Conservation (phyloP, 2,113 vertebrate species). For the Cinclus cinclus region DNA sequence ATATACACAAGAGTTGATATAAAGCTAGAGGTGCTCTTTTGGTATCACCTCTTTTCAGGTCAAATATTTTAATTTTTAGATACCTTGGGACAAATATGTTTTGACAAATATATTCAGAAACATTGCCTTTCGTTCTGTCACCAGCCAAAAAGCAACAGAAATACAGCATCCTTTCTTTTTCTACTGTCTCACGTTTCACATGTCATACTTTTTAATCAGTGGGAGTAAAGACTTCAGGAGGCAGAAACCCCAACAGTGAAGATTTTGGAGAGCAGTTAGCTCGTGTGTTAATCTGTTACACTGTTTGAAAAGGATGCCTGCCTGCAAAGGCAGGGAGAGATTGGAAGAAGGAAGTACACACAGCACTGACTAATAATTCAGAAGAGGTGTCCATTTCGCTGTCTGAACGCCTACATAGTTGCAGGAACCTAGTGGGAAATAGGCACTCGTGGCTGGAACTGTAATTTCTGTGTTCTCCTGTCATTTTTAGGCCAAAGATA, state of each 20-base stretch:
- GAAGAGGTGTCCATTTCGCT: background rate
- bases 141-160: background rate
- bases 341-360: background rate
- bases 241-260: background rate
- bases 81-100: background rate
- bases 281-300: background rate
- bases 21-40: background rate
- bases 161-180: background rate
- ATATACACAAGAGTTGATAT: background rate
- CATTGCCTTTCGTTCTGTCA: background rate
- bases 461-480: background rate
- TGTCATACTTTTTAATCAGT: background rate
- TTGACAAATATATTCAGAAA: background rate
- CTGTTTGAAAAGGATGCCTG: background rate
- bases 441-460: background rate
- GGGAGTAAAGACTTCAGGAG: background rate
- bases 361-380: background rate
- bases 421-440: background rate
- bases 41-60: background rate
- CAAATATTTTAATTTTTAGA: background rate
- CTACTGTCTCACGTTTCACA: background rate
- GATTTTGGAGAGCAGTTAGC: background rate
- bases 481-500: slow-evolving; percentile 75
- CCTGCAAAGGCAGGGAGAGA: background rate
- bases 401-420: background rate